Evolutionary conservation across 2,113 vertebrate species (phyloP).

Genomic region (Cyprinodon tularosa): DNA sequence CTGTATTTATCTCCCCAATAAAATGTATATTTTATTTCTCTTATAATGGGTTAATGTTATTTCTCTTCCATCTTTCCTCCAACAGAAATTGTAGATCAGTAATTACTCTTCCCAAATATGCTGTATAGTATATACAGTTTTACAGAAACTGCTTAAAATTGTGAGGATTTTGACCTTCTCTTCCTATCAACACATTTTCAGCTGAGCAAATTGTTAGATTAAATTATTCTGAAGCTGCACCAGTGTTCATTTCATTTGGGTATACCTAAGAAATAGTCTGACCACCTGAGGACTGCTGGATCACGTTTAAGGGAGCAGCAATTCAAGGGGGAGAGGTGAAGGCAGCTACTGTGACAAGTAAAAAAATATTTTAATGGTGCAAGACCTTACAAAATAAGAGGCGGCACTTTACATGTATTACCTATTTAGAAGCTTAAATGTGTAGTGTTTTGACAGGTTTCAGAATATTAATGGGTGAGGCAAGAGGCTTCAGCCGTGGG

Average conservation of each 20-base stretch:
- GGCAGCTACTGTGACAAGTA: constrained; percentile 51
- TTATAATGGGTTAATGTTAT: not conserved
- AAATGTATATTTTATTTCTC: not conserved
- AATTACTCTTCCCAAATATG: not conserved
- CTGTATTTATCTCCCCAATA: not conserved
- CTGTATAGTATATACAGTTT: not conserved
- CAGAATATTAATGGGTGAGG: no score
- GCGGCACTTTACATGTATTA: constrained; percentile 11
- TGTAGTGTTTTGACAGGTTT: not conserved
- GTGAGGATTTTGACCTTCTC: constrained; percentile 8
- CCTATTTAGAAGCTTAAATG: not conserved
- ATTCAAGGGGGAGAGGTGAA: constrained; percentile 52
- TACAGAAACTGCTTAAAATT: not conserved
- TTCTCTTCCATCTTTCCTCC: not conserved
- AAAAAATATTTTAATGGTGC: constrained; percentile 30
- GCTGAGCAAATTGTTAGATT: constrained; percentile 27
- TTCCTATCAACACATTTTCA: constrained; percentile 1
- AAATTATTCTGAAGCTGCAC: constrained; percentile 27
- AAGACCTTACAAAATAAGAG: constrained; percentile 22
- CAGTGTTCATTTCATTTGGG: constrained; percentile 35
- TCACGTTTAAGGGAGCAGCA: constrained; percentile 61
- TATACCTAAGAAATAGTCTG: constrained; percentile 47
- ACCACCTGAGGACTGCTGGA: constrained; percentile 42
- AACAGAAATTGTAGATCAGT: not conserved
- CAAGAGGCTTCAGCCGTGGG: no score